Conservation (phyloP, 2,797 vertebrate species). For the Hylomyscus alleni region DNA sequence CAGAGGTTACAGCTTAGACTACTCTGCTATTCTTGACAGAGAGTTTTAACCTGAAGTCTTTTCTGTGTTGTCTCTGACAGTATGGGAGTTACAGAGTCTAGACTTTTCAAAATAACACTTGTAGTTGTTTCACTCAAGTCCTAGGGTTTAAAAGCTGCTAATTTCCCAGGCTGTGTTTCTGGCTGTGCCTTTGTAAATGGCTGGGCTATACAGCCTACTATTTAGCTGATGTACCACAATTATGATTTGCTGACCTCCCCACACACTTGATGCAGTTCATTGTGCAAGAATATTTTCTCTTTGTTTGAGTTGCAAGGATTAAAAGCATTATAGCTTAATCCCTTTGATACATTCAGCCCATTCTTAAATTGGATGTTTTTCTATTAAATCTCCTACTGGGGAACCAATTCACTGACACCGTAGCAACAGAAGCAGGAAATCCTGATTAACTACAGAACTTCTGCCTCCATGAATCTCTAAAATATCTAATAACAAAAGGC, state of each 20-base stretch:
- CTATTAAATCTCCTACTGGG: slow-evolving; percentile 86
- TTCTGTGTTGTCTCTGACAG: background rate
- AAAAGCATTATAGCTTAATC: slow-evolving; percentile 88
- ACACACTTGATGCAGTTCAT: slow-evolving; percentile 77
- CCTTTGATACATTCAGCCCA: slow-evolving; percentile 83
- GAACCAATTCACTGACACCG: slow-evolving; percentile 77
- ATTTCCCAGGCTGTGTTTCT: slow-evolving; percentile 42
- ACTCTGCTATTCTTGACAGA: background rate
- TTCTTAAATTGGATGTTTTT: slow-evolving; percentile 87
- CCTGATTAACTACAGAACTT: slow-evolving; percentile 85
- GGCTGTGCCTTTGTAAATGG: slow-evolving; percentile 66
- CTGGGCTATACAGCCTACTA: slow-evolving; percentile 57
- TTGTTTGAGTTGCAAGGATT: slow-evolving; percentile 85
- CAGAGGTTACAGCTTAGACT: no score
- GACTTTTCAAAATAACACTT: slow-evolving; percentile 44
- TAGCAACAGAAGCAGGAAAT: slow-evolving; percentile 70
- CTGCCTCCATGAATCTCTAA: slow-evolving; percentile 75
- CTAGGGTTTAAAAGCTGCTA: slow-evolving; percentile 56
- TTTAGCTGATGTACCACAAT: slow-evolving; percentile 73
- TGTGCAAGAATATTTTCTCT: slow-evolving; percentile 77
- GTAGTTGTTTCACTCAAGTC: slow-evolving; percentile 59
- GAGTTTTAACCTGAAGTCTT: background rate
- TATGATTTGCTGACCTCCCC: slow-evolving; percentile 80
- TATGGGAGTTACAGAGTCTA: background rate
- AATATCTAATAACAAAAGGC: slow-evolving; percentile 80